These are phyloP conservation scores for Leguminivora glycinivorella DNA, from an alignment of 1,140 invertebrate genomes.

Conservation along the genomic window DNA sequence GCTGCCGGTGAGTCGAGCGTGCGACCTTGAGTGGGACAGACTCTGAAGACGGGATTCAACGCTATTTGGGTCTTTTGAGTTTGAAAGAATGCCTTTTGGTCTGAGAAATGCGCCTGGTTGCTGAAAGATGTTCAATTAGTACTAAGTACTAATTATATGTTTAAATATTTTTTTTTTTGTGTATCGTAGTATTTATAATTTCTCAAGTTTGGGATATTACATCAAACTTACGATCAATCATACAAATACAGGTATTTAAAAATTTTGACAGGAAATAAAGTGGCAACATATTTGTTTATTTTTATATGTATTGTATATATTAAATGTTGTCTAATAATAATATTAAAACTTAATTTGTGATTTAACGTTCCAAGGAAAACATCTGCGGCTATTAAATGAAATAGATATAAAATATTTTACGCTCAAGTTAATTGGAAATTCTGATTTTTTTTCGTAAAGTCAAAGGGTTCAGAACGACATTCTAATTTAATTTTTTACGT, in stretches of 20 bases:
- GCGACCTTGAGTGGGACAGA: constrained; percentile 49
- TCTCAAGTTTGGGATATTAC: no score
- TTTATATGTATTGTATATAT: no score
- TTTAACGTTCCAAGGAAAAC: not conserved
- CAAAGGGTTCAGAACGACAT: not conserved
- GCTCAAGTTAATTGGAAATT: not conserved
- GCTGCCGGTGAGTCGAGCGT: constrained; percentile 86
- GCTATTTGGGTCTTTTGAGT: not conserved
- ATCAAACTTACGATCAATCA: no score
- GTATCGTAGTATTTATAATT: no score
- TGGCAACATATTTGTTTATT: no score
- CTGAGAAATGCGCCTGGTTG: not conserved
- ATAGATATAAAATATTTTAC: not conserved
- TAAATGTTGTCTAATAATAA: not conserved
- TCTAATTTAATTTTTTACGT: not conserved
- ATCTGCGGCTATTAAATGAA: not conserved
- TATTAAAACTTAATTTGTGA: not conserved
- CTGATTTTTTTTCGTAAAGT: not conserved
- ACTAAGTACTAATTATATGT: not conserved
- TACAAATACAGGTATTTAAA: no score
- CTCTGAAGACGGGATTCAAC: constrained; percentile 39
- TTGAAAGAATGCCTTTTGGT: not conserved
- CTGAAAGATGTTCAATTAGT: no score
- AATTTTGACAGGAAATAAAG: no score
- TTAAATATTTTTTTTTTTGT: not conserved